phyloP scores from a whole-genome alignment of 1,140 invertebrate genomes.

The Orussus abietinus region DNA sequence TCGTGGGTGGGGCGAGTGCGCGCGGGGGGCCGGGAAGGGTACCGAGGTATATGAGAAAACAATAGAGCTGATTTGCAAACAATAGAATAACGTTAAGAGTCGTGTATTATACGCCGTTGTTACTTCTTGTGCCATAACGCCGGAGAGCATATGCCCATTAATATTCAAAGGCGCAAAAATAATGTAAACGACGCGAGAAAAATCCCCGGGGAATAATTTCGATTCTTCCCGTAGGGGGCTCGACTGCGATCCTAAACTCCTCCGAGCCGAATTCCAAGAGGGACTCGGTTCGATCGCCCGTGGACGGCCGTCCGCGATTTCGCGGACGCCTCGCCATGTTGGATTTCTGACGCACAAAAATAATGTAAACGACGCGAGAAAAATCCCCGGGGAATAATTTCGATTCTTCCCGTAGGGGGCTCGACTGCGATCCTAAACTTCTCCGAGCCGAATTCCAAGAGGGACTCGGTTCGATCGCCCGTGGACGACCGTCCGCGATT shows the following conservation, averaged over 20 bases:
- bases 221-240: slow-evolving; percentile 50
- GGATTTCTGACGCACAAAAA: slow-evolving; percentile 57
- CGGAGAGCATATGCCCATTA: slow-evolving; percentile 54
- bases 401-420: slow-evolving; percentile 50
- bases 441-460: no score
- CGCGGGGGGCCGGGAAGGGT: no score
- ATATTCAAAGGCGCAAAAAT: slow-evolving; percentile 57
- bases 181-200: slow-evolving; percentile 56
- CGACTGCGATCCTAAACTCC: no score
- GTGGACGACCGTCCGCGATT: no score
- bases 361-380: slow-evolving; percentile 55
- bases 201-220: slow-evolving; percentile 54
- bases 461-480: no score
- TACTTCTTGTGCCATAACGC: slow-evolving; percentile 52
- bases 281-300: no score
- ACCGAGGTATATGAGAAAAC: slow-evolving; percentile 53
- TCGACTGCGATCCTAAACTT: no score
- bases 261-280: no score
- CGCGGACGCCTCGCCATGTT: no score
- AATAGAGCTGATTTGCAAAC: slow-evolving; percentile 58
- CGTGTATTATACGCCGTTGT: slow-evolving; percentile 54
- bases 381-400: slow-evolving; percentile 55
- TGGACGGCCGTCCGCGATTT: no score
- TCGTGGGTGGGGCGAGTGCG: neutral
- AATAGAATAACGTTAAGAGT: slow-evolving; percentile 57